These are phyloP conservation scores for Pelosia muscerda DNA, from an alignment of 2,888 invertebrate genomes.

Conservation along the genomic window DNA sequence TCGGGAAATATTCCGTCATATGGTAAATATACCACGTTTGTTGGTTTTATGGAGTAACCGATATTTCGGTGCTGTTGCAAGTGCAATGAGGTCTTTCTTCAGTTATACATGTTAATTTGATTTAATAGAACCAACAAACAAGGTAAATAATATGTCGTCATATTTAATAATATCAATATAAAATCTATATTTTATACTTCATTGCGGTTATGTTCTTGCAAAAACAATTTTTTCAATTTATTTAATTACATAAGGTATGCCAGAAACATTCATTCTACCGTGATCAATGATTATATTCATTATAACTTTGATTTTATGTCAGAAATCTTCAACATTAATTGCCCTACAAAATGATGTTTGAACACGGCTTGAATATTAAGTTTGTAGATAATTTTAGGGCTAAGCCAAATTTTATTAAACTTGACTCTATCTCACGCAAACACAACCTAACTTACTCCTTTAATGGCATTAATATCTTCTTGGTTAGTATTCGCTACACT, in stretches of 20 bases:
- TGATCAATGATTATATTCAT: neutral
- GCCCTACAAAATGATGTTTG: neutral
- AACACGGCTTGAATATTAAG: neutral
- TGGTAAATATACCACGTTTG: too few relatives aligned
- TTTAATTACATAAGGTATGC: neutral
- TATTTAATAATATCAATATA: too few relatives aligned
- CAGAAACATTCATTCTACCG: neutral
- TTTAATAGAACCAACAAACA: too few relatives aligned
- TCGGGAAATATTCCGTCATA: too few relatives aligned
- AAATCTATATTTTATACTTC: too few relatives aligned
- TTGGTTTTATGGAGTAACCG: too few relatives aligned
- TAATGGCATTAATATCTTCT: neutral
- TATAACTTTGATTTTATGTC: neutral
- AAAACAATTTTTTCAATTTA: neutral
- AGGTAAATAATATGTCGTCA: too few relatives aligned
- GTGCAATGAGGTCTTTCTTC: too few relatives aligned
- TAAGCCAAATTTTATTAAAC: neutral
- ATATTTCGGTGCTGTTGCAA: too few relatives aligned
- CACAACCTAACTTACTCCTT: neutral
- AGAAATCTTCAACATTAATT: neutral
- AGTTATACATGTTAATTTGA: too few relatives aligned
- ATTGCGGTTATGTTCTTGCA: too few relatives aligned
- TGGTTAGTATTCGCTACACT: conserved; percentile 3
- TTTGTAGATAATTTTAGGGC: neutral
- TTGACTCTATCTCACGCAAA: conserved; percentile 1